Base-by-base conservation (phyloP, 2,113 vertebrate species). In the Seriola dumerili region DNA sequence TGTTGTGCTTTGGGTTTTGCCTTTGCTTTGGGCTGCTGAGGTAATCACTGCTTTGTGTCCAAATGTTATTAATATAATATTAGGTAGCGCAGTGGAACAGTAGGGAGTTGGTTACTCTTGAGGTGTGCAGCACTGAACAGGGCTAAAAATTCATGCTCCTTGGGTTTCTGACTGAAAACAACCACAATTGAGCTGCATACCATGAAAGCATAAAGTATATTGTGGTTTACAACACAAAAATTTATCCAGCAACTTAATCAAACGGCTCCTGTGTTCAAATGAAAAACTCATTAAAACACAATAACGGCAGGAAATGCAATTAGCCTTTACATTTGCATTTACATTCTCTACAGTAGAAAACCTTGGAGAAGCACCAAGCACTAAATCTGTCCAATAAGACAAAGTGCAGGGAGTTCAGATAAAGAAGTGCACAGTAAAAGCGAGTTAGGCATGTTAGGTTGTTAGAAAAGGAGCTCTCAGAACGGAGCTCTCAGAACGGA, bases 21-120 rank as follows among this genome's bases (percentile, higher is more conserved):
- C 85, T 94, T 96, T 95, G 95, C 96, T 96, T 96, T 76, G 94
- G 95, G 95, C 69, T 76, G 72, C 69, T 62, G 73, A 75, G 48
- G 87, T 95, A 95, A 96, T 96, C 95, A 93, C 93, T 94, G 95
- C 92, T 94, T 95, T 94, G 94, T 94, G 95, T 86, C 89, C 93
- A 92, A 91, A 78, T 71, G 42, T 95, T 94, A 93, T 94, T 69
- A 81, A 88, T 88, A 87, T 86, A 83, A 86, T 88, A 89, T 89
- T 78, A 69, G 77, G 81, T 16, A 69, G 64, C n/a, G 13, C 61
- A 62, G 65, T 54, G 88, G 76, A 79, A 72, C 74, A 66, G 91
- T 90, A 85, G 77, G 94, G 66, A 90, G 64, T 58, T 57, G 72
- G 77, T 82, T 85, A 23, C 74, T 76, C 68, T 78, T n/a, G 68